A percentile compares a stretch with the other conserved stretches of the same genome.
Conservation (phyloP, 1,140 invertebrate genomes). For the Cydia pomonella region DNA sequence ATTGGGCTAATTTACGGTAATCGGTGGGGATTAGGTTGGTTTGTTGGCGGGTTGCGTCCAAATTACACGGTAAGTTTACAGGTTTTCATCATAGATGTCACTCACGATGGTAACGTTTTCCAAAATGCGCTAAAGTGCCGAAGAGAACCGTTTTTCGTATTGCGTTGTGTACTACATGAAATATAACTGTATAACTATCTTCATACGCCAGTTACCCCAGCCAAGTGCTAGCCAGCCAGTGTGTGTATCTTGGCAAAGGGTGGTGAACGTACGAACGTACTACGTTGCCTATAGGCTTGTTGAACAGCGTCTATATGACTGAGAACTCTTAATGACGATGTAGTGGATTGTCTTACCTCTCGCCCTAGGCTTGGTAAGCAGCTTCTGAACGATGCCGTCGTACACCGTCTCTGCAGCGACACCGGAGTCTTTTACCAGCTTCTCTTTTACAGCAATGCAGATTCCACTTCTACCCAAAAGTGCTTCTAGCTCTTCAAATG, state of each 20-base stretch:
- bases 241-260: no score
- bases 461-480: slow-evolving; percentile 90
- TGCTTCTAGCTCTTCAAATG: slow-evolving; percentile 95
- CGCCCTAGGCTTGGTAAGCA: slow-evolving; percentile 91
- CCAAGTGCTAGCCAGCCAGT: no score
- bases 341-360: slow-evolving; percentile 84
- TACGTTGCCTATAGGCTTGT: no score
- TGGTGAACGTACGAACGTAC: no score
- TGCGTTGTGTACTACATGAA: no score
- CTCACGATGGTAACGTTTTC: not conserved
- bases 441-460: slow-evolving; percentile 96
- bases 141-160: no score
- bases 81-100: not conserved
- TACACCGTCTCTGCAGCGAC: slow-evolving; percentile 93
- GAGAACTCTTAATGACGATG: not conserved
- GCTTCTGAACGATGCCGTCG: slow-evolving; percentile 91
- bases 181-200: no score
- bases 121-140: no score
- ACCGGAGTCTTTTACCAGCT: slow-evolving; percentile 96
- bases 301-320: no score
- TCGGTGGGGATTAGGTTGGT: not conserved
- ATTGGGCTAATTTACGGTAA: slow-evolving; percentile 24
- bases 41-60: not conserved
- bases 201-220: no score
- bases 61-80: not conserved